Percentiles rank a stretch among this genome's conserved stretches.
These are phyloP conservation scores for Acanthococcus lagerstroemiae DNA, from an alignment of 2,888 invertebrate genomes.

Conservation along the genomic window DNA sequence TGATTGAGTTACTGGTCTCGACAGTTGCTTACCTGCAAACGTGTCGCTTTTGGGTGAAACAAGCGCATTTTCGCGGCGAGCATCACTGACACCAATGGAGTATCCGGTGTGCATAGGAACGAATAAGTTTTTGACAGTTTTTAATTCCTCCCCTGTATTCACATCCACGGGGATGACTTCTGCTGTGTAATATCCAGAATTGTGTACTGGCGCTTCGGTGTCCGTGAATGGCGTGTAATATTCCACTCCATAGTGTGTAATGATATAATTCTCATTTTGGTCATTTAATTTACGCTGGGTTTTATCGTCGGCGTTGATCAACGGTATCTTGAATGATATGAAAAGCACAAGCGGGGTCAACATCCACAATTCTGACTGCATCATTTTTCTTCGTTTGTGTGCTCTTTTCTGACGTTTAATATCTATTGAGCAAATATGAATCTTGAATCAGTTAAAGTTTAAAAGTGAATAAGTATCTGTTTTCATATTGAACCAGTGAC, in stretches of 20 bases:
- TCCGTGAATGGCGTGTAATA: conserved; percentile 19
- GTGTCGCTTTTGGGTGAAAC: too few species aligned
- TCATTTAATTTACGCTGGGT: not conserved
- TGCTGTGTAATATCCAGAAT: conserved; percentile 21
- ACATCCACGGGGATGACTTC: conserved; percentile 23
- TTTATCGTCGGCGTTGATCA: conserved; percentile 7
- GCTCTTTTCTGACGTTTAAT: too few species aligned
- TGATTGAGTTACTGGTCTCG: not conserved
- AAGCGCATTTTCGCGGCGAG: not conserved
- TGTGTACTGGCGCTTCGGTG: not conserved
- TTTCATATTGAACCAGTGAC: too few species aligned
- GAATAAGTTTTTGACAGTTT: conserved; percentile 14
- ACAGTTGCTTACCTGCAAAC: not conserved
- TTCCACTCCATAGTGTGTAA: conserved; percentile 24
- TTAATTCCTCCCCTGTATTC: conserved; percentile 22
- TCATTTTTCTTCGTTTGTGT: too few species aligned
- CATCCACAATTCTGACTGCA: not conserved
- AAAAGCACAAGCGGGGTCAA: not conserved
- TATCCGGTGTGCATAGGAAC: conserved; percentile 21
- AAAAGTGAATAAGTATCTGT: too few species aligned
- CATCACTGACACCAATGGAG: not conserved
- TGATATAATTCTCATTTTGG: conserved; percentile 18
- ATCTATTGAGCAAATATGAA: too few species aligned
- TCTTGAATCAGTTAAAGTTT: too few species aligned
- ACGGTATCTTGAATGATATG: not conserved